phyloP scores from a whole-genome alignment of 2,797 vertebrate genomes.

The Semotilus atromaculatus region DNA sequence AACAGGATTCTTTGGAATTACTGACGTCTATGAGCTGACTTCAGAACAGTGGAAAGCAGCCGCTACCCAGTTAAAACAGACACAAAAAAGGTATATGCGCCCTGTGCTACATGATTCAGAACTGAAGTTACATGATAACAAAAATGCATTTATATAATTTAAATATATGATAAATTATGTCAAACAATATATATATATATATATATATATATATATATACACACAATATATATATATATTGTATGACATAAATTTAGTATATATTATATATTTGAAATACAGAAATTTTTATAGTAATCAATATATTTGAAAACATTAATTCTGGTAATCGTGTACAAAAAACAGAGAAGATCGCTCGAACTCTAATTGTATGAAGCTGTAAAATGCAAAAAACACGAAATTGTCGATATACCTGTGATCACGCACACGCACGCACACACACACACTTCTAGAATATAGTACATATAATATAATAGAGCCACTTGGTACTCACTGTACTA shows the following conservation, averaged over 20 bases:
- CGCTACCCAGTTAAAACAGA: background rate
- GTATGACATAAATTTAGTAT: background rate
- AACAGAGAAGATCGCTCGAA: background rate
- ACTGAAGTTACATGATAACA: background rate
- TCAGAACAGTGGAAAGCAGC: conserved; percentile 6
- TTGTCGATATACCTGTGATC: background rate
- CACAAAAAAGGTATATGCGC: background rate
- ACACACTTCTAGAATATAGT: background rate
- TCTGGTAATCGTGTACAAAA: background rate
- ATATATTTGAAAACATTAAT: background rate
- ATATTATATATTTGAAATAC: background rate
- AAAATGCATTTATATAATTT: too few species aligned
- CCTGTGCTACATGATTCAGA: background rate
- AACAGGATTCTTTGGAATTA: conserved; percentile 46
- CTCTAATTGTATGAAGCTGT: background rate
- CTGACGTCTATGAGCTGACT: conserved; percentile 19
- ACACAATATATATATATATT: too few species aligned
- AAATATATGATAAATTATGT: too few species aligned
- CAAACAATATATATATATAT: too few species aligned
- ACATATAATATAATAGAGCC: background rate
- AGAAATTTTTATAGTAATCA: too few species aligned
- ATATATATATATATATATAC: too few species aligned
- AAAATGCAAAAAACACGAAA: background rate
- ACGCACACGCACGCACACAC: background rate
- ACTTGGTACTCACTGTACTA: background rate